phyloP scores from a whole-genome alignment of 2,797 vertebrate genomes.

The Siniperca undulata region DNA sequence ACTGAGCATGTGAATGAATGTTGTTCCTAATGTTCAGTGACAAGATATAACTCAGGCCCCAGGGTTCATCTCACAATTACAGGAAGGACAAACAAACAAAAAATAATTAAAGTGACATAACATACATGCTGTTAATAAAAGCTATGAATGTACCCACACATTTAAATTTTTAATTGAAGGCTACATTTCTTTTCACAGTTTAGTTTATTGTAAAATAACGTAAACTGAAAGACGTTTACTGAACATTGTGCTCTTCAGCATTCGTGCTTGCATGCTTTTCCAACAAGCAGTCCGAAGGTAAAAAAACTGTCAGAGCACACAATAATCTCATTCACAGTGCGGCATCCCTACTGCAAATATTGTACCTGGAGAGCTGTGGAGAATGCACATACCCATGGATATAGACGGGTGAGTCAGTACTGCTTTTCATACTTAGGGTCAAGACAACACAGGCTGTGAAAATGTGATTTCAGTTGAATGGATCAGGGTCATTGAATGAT shows the following conservation, averaged over 20 bases:
- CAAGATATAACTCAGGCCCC: constrained; percentile 55
- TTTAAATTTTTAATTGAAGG: neutral
- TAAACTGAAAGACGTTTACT: constrained; percentile 7
- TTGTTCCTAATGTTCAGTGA: constrained; percentile 48
- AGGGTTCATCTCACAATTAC: constrained; percentile 2
- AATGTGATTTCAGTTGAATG: constrained; percentile 5
- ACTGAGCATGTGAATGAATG: constrained; percentile 52
- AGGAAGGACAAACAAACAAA: constrained; percentile 5
- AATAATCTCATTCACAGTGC: constrained; percentile 29
- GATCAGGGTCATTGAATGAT: constrained; percentile 9
- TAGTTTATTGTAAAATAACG: neutral
- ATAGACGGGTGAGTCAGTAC: constrained; percentile 26
- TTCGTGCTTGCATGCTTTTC: neutral
- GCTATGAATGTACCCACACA: neutral
- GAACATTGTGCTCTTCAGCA: neutral
- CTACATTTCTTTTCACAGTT: neutral
- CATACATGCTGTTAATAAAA: neutral
- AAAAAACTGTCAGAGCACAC: constrained; percentile 27
- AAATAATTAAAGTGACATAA: neutral
- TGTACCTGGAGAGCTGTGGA: constrained; percentile 1
- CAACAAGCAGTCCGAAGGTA: constrained; percentile 21
- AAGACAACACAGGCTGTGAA: constrained; percentile 8
- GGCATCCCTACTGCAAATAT: constrained; percentile 29
- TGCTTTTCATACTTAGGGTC: constrained; percentile 23
- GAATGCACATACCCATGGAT: neutral